Conservation (phyloP, 2,888 invertebrate species). For the Periphyllus acericola region DNA sequence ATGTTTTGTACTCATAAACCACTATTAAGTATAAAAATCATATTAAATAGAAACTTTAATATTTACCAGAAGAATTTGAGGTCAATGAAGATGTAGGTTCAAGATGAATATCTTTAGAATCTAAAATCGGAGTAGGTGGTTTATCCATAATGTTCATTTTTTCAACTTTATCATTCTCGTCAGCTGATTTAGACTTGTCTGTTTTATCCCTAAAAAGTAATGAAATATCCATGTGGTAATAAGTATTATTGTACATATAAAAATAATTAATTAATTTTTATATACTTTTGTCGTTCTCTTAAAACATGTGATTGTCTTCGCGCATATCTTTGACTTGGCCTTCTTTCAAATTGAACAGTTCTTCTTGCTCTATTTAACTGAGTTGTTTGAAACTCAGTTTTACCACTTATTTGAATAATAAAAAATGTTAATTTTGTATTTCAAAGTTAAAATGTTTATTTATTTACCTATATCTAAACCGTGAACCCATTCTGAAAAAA, state of each 20-base stretch:
- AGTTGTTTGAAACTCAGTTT: constrained; percentile 97
- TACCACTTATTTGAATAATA: constrained; percentile 74
- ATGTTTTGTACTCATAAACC: not conserved
- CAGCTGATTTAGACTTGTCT: constrained; percentile 36
- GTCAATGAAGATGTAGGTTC: constrained; percentile 55
- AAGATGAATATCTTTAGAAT: constrained; percentile 53
- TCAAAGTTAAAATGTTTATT: not conserved
- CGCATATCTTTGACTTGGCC: constrained; percentile 96
- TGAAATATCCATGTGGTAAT: not conserved
- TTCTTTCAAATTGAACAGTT: constrained; percentile 94
- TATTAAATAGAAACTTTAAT: not conserved
- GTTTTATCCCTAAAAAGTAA: constrained; percentile 41
- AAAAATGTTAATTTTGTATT: constrained; percentile 3
- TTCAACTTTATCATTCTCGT: constrained; percentile 43
- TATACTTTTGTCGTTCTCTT: constrained; percentile 79
- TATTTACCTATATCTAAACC: constrained; percentile 83
- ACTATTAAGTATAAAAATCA: not conserved
- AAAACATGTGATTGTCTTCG: constrained; percentile 89
- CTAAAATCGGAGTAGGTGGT: constrained; percentile 57
- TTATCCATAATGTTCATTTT: constrained; percentile 56
- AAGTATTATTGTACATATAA: not conserved
- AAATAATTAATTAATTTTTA: constrained; percentile 60
- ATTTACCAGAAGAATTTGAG: constrained; percentile 41
- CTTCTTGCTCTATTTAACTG: constrained; percentile 89
- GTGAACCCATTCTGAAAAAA: constrained; percentile 98